These are phyloP conservation scores for Salarias fasciatus DNA, from an alignment of 2,797 vertebrate species.

Conservation along the genomic window DNA sequence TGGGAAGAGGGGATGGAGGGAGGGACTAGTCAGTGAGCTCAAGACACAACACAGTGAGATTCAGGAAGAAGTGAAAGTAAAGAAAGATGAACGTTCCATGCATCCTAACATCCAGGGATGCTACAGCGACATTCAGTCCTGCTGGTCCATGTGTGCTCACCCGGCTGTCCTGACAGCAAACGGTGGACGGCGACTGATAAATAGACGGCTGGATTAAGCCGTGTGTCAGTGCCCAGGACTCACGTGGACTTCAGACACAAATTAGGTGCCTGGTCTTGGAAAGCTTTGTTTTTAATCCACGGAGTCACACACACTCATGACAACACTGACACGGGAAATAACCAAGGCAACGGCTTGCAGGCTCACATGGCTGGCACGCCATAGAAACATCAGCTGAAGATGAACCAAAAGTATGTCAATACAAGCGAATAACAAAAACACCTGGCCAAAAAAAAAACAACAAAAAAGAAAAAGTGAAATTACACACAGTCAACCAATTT, in stretches of 20 bases:
- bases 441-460: neutral
- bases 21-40: neutral
- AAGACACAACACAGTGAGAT: conserved; percentile 27
- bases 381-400: neutral
- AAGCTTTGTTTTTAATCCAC: conserved; percentile 73
- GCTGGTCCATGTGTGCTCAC: neutral
- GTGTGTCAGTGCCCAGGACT: conserved; percentile 50
- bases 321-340: conserved; percentile 60
- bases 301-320: conserved; percentile 57
- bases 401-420: no score
- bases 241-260: conserved; percentile 69
- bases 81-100: neutral
- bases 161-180: conserved; percentile 11
- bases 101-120: neutral
- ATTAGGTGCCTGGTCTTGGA: conserved; percentile 67
- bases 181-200: conserved; percentile 34
- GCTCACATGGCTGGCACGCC: conserved; percentile 13
- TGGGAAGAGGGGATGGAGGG: conserved; percentile 2
- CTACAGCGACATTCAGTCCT: neutral
- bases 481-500: no score
- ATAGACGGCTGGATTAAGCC: conserved; percentile 61
- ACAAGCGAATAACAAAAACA: neutral
- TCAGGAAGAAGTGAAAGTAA: neutral
- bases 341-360: conserved; percentile 36
- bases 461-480: no score